Evolutionary conservation across 2,113 vertebrate species (phyloP), one percentile per base, ranked within the genome.

Genomic region (Paracanthobrama guichenoti): DNA sequence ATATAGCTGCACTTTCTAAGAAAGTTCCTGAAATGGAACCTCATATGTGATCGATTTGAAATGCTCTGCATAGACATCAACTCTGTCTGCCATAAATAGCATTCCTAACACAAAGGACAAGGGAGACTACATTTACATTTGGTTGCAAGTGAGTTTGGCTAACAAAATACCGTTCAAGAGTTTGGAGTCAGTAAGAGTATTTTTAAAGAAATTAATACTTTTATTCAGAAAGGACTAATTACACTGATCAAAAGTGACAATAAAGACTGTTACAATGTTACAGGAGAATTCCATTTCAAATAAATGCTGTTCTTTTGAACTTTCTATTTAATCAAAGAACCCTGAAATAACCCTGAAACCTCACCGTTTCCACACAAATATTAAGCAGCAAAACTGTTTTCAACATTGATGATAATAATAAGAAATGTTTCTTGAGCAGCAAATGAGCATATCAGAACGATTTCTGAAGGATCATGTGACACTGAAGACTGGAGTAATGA

Each of bases 271-370:
- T 31, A 28, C 6, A 14, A 31, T 3, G 66, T 79, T 48, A 57
- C 62, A 69, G 13, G 82, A 81, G 87, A 62, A 53, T 71, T 74
- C 14, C 42, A 59, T 39, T 69, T 20, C 3, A 35, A 18, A 39
- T 69, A 12, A 35, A 42, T 69, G 31, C 35, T 39, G 18, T 4
- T 28, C 71, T 31, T 64, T 28, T 7, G 4, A 26, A 62, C 59
- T 62, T 28, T 28, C 60, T 31, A 31, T 66, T 66, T 16, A 39
- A 31, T 8, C 28, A 28, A 66, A 66, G 14, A 66, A 31, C 26
- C 2, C 26, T 66, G 26, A 66, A 66, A 62, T 28, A 62, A 26
- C 48, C 48, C 13, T 50, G 4, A 62, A 26, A 2, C 16, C 28
- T 7, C 50, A 28, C 22, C 10, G 13, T 64, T 28, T 64, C 24